Base-by-base conservation (phyloP, 2,113 vertebrate genomes). In the Menura novaehollandiae region DNA sequence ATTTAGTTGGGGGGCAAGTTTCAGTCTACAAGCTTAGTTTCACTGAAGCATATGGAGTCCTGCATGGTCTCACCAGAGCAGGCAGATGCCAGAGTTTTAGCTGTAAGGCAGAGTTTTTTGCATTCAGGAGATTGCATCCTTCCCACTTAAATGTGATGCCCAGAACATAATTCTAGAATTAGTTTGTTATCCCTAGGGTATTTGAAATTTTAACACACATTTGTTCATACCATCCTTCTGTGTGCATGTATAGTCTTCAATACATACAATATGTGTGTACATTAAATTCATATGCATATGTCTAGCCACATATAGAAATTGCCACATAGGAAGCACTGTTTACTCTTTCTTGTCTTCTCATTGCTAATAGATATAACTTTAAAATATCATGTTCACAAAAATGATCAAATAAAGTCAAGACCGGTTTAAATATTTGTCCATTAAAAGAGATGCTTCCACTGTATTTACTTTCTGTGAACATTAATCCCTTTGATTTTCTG, bases 101-200 rank as follows among this genome's bases (percentile, higher is more conserved):
- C 95, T 89, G 19, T 52, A 80, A 86, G 90, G 73, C 85, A 78
- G 87, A 76, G 41, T 85, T 97, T 94, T 94, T 78, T 74, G 52
- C 91, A 30, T 88, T 64, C 7, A 51, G 28, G 33, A 94, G 58
- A 75, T 71, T 95, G 11, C 30, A 47, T 78, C 83, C 35, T 95
- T 84, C 91, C 33, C 46, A 62, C 22, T 93, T 64, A 68, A 30
- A 69, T 91, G 22, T 43, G 32, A 44, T 74, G 44, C 55, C 56
- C 84, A 69, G 76, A 80, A 67, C 82, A 80, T 93, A 91, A 88
- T 88, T 97, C 64, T 67, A 94, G 77, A 96, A 96, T 96, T 96
- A 84, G 69, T 95, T 95, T 26, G 27, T 30, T 78, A 7, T 86
- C 46, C 43, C 4, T 32, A 66, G 75, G 76, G 16, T 58, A 55